These are phyloP conservation scores for Brachionus rotundiformis DNA, from an alignment of 1,140 invertebrate genomes.

Conservation along the genomic window DNA sequence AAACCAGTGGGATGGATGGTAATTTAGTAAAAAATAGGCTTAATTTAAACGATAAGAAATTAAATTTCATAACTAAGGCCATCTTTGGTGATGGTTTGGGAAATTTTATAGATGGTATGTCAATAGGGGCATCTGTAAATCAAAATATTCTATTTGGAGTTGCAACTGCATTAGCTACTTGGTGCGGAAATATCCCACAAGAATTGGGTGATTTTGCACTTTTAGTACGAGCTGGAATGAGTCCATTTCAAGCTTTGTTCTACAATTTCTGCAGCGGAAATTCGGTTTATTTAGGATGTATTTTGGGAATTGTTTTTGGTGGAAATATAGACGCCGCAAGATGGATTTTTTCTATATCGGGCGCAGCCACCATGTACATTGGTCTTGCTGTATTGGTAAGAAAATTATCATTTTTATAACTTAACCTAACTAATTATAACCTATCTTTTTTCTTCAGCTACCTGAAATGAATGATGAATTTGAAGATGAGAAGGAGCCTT, in stretches of 20 bases:
- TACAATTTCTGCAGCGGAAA: constrained; percentile 73
- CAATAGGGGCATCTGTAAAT: constrained; percentile 72
- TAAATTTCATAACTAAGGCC: neutral
- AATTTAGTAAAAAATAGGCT: constrained; percentile 55
- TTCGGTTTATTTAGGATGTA: constrained; percentile 71
- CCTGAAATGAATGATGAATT: constrained; percentile 52
- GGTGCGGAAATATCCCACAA: constrained; percentile 74
- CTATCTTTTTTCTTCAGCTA: too few species aligned
- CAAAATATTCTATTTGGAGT: constrained; percentile 69
- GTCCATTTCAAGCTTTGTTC: constrained; percentile 69
- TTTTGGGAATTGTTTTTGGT: constrained; percentile 67
- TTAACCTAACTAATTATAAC: too few species aligned
- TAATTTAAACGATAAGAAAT: neutral
- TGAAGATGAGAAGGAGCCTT: constrained; percentile 36
- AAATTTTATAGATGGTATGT: constrained; percentile 74
- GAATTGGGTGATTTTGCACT: constrained; percentile 76
- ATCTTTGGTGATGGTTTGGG: constrained; percentile 75
- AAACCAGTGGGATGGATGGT: constrained; percentile 73
- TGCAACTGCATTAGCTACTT: constrained; percentile 71
- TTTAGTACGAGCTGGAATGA: constrained; percentile 72
- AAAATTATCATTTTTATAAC: constrained; percentile 13
- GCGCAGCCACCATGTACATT: constrained; percentile 72
- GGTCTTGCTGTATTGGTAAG: constrained; percentile 71
- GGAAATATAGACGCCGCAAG: constrained; percentile 56
- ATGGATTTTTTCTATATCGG: constrained; percentile 70